A percentile compares a stretch with the other conserved stretches of the same genome.
Evolutionary conservation across 2,888 invertebrate genomes (phyloP).

Genomic region (Orthosia gothica): DNA sequence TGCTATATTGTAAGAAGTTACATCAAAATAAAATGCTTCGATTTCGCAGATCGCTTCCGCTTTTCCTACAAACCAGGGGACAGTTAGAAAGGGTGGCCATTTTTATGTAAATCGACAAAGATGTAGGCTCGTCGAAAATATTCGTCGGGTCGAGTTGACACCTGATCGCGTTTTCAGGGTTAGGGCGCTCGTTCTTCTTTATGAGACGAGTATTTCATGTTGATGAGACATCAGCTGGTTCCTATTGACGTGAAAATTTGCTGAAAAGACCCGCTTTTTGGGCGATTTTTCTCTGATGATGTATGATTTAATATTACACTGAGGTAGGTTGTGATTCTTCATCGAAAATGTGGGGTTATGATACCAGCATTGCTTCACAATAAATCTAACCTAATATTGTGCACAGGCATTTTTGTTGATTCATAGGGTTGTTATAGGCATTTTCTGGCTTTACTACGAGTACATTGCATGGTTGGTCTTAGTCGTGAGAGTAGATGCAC

Average conservation of each 20-base stretch:
- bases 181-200: conserved; percentile 38
- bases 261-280: background rate
- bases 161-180: conserved; percentile 65
- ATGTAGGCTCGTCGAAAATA: conserved; percentile 53
- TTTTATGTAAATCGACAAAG: conserved; percentile 72
- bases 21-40: background rate
- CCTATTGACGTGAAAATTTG: conserved; percentile 33
- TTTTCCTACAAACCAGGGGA: background rate
- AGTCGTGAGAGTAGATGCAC: too few species aligned
- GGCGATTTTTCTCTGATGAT: background rate
- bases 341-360: background rate
- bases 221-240: conserved; percentile 51
- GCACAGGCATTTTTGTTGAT: too few species aligned
- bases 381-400: background rate
- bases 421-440: too few species aligned
- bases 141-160: conserved; percentile 61
- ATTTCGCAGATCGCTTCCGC: background rate
- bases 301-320: background rate
- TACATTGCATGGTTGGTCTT: too few species aligned
- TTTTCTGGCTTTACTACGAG: too few species aligned
- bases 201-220: conserved; percentile 60
- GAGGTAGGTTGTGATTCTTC: background rate
- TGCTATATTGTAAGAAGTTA: too few species aligned
- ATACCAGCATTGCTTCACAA: background rate
- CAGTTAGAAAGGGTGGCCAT: conserved; percentile 61